Base-by-base conservation (phyloP, 2,113 vertebrate genomes). In the Pristiophorus japonicus region DNA sequence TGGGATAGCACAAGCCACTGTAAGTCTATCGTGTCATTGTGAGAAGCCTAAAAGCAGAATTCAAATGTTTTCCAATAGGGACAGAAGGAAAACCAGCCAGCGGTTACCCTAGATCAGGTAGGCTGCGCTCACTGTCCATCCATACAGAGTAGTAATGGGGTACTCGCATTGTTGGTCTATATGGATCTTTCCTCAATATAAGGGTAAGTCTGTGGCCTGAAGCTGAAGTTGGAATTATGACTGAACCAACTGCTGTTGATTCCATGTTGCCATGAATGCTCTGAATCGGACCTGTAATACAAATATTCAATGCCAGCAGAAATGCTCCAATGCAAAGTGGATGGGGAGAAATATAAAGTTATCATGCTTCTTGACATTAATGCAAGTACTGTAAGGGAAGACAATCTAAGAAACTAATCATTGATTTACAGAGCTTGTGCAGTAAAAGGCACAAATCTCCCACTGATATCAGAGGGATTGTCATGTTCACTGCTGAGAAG, bases 401-500 rank as follows among this genome's bases (percentile, higher is more conserved):
- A 24, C 93, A 94, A 94, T 16, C 24, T 94, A 94, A 94, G 66
- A 47, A 73, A 94, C 93, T 47, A 94, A 94, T 51, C 66, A 94
- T 30, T 51, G 66, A 94, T 94, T 94, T 73, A 70, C 93, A 94
- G 65, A 94, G 42, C 27, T 67, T 70, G 16, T 66, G 91, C 91
- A 16, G 91, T 45, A 45, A 94, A 94, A 45, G 93, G 38, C 34
- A 63, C 88, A 92, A 92, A 63, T 30, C 65, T 67, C 93, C 66
- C 66, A 51, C 65, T 94, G 93, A 70, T n/a, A n/a, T 94, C 42
- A 92, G 88, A 92, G 93, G 42, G 66, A 94, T 51, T 73, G 66
- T 70, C 65, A 94, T 70, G 93, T 94, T 70, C 93, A 94, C 65
- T 94, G 93, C 93, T 94, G 93, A 67, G 93, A 51, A 94, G 93